Percentiles rank a stretch among this genome's conserved stretches.
These are phyloP conservation scores for Calephelis virginiensis DNA, from an alignment of 1,140 invertebrate species.

Conservation along the genomic window DNA sequence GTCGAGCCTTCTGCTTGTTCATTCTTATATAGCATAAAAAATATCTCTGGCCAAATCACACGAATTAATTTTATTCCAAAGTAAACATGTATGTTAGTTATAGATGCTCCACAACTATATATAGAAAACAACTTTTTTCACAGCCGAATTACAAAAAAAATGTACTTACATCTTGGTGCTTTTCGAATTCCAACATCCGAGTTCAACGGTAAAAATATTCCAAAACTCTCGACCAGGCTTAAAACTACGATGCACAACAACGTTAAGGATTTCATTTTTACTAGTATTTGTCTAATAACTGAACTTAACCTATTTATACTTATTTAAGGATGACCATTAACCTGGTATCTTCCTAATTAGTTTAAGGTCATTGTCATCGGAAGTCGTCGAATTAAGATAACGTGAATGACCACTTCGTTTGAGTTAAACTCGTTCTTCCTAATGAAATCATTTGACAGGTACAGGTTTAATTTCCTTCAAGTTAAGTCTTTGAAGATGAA, in stretches of 20 bases:
- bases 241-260: constrained; percentile 25
- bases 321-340: constrained; percentile 21
- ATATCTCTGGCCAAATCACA: no score
- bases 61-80: no score
- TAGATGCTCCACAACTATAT: no score
- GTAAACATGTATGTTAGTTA: no score
- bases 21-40: no score
- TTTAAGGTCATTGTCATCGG: constrained; percentile 53
- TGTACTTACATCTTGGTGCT: constrained; percentile 58
- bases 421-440: background rate
- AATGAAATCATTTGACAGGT: no score
- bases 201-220: constrained; percentile 44
- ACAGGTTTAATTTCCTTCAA: no score
- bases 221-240: constrained; percentile 22
- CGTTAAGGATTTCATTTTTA: constrained; percentile 10
- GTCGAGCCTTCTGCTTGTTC: no score
- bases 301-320: background rate
- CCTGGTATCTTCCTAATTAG: constrained; percentile 30
- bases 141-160: no score
- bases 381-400: constrained; percentile 15
- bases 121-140: no score
- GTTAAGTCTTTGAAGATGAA: no score
- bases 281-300: background rate
- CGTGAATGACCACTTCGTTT: background rate
- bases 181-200: constrained; percentile 52